A percentile compares a stretch with the other conserved stretches of the same genome.
phyloP scores from a whole-genome alignment of 2,113 vertebrate species.

The Tupaia tana region DNA sequence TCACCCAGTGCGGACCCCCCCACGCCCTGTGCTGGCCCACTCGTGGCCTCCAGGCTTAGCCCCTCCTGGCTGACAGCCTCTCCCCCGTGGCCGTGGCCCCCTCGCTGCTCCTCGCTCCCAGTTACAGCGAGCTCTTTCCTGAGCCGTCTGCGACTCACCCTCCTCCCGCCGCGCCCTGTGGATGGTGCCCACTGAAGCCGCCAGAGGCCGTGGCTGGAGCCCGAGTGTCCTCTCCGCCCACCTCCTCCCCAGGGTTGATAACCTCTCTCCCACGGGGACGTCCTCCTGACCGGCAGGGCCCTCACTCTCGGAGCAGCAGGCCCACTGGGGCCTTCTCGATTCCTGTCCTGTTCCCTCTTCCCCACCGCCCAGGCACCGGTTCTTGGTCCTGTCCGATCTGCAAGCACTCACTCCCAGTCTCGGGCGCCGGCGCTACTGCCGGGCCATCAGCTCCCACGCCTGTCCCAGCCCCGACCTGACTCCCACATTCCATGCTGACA shows the following conservation, averaged over 20 bases:
- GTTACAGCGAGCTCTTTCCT: too few relatives aligned
- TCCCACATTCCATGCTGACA: background rate
- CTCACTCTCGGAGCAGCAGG: background rate
- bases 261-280: background rate
- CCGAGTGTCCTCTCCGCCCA: too few relatives aligned
- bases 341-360: background rate
- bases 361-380: background rate
- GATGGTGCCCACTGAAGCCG: background rate
- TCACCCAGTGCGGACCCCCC: too few relatives aligned
- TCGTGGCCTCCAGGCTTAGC: too few relatives aligned
- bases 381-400: background rate
- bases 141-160: background rate
- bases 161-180: background rate
- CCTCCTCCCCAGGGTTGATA: too few relatives aligned
- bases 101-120: too few relatives aligned
- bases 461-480: background rate
- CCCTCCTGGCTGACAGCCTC: too few relatives aligned
- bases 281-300: background rate
- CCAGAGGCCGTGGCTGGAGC: background rate
- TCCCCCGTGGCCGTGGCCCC: too few relatives aligned
- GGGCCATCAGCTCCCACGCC: background rate
- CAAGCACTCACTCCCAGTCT: background rate
- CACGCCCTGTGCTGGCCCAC: too few relatives aligned
- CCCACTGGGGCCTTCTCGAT: background rate
- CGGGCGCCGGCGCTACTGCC: background rate